Evolutionary conservation across 2,797 vertebrate genomes (phyloP), one percentile per base, ranked within the genome.

Genomic region (Spheniscus humboldti): DNA sequence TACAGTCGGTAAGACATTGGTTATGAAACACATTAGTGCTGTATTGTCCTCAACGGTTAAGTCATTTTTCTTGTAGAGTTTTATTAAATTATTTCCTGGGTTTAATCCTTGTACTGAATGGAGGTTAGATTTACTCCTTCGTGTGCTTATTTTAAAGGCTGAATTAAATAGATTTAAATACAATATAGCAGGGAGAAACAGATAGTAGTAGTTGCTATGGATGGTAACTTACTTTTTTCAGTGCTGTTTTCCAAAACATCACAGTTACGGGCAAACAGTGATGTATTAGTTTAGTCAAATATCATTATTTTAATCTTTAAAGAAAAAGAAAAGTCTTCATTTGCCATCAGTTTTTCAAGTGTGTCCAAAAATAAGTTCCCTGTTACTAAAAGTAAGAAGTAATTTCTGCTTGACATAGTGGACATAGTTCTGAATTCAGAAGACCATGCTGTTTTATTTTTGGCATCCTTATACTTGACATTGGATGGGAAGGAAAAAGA

Each of bases 1-100:
- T 45, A 53, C 88, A 85, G 96, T 43, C 19, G 97, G 98, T 98
- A 98, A 98, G 98, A 86, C 97, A 90, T 74, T 63, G 81, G 97
- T 97, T 97, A 97, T 89, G 96, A 97, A 98, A 97, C 88, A 62
- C 93, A 92, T 98, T 96, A 97, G 90, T 90, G 94, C 88, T 96
- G 93, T 94, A 86, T 92, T 94, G 90, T 95, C 95, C 92, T 97
- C 96, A 90, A 82, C 30, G 11, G 84, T 67, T 88, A 85, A 94
- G 63, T 96, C 48, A 6, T 97, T 97, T 97, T 94, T 85, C 55
- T 88, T 97, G 74, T 94, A 92, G 88, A 83, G 59, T 48, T 96
- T 96, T 96, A 89, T 95, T 93, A 71, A 84, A 86, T 85, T 60
- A 86, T 97, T 90, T 96, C 79, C 90, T 41, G 6, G 59, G 66